Percentiles rank a stretch among this genome's conserved stretches.
Conservation (phyloP, 2,888 invertebrate species). For the Drosophila cognata region DNA sequence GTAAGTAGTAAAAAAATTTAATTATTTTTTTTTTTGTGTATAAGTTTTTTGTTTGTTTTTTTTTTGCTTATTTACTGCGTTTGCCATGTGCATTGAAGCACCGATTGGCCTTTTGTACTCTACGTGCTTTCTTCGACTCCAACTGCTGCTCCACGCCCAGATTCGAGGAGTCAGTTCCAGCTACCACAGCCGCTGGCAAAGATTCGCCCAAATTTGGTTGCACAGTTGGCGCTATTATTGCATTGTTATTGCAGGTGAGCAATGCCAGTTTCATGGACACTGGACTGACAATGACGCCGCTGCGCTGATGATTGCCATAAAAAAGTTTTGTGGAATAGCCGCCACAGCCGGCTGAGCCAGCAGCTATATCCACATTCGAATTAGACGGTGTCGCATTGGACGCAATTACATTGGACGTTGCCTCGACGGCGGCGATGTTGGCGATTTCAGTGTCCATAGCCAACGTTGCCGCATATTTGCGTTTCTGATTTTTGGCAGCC, state of each 20-base stretch:
- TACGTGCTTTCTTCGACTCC: constrained; percentile 85
- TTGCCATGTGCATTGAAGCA: constrained; percentile 84
- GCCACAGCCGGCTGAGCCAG: constrained; percentile 37
- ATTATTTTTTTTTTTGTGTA: constrained; percentile 46
- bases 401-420: constrained; percentile 64
- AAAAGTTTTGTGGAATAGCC: constrained; percentile 76
- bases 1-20: constrained; percentile 68
- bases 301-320: constrained; percentile 77
- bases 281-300: constrained; percentile 79
- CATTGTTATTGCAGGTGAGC: constrained; percentile 10
- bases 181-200: constrained; percentile 16
- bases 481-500: constrained; percentile 82
- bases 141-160: constrained; percentile 58
- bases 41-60: constrained; percentile 41
- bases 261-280: constrained; percentile 62
- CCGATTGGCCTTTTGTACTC: constrained; percentile 85
- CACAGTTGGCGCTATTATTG: background rate
- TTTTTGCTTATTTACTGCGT: constrained; percentile 83
- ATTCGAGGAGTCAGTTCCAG: constrained; percentile 35
- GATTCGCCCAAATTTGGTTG: constrained; percentile 19
- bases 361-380: constrained; percentile 26
- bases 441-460: constrained; percentile 26
- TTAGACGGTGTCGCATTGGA: constrained; percentile 60
- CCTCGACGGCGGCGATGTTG: background rate
- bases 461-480: constrained; percentile 64